Percentiles rank a stretch among this genome's conserved stretches.
phyloP scores from a whole-genome alignment of 30 jellyfish, hydroid and myxozoan genomes.

The Pelagia noctiluca region DNA sequence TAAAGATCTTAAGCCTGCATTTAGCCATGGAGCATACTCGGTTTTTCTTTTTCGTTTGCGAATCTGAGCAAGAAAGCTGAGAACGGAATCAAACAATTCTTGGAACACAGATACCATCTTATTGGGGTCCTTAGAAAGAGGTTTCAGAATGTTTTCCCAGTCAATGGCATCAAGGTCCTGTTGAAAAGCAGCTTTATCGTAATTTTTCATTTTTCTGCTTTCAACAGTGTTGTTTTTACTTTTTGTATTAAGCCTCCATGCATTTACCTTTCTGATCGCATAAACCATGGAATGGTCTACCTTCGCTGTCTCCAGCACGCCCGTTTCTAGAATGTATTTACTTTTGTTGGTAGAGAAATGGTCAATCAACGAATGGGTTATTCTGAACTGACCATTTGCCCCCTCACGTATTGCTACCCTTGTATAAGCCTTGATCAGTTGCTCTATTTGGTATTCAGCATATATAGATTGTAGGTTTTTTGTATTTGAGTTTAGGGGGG shows the following conservation, averaged over 20 bases:
- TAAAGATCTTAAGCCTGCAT: no score
- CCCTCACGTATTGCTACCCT: conserved; percentile 9
- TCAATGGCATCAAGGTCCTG: no score
- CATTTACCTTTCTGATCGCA: conserved; percentile 13
- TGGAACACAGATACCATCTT: conserved; percentile 1
- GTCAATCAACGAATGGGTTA: no score
- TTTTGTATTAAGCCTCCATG: conserved; percentile 17
- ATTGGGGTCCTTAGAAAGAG: no score
- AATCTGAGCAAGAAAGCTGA: neutral
- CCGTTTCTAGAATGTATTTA: no score
- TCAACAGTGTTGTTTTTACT: conserved; percentile 8
- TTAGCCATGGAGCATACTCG: no score
- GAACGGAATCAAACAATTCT: conserved; percentile 1
- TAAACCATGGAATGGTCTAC: conserved; percentile 1
- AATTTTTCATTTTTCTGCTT: neutral
- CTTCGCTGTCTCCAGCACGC: no score
- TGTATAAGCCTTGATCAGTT: no score
- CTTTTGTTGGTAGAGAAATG: no score
- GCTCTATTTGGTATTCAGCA: no score
- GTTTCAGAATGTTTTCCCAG: no score
- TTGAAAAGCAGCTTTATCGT: no score
- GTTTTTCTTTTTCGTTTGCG: neutral
- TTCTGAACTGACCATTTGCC: neutral
- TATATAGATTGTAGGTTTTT: neutral
- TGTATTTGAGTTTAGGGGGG: conserved; percentile 1